Percentiles rank a stretch among this genome's conserved stretches.
These are phyloP conservation scores for Ceyx cyanopectus DNA, from an alignment of 2,113 vertebrate genomes.

Conservation along the genomic window DNA sequence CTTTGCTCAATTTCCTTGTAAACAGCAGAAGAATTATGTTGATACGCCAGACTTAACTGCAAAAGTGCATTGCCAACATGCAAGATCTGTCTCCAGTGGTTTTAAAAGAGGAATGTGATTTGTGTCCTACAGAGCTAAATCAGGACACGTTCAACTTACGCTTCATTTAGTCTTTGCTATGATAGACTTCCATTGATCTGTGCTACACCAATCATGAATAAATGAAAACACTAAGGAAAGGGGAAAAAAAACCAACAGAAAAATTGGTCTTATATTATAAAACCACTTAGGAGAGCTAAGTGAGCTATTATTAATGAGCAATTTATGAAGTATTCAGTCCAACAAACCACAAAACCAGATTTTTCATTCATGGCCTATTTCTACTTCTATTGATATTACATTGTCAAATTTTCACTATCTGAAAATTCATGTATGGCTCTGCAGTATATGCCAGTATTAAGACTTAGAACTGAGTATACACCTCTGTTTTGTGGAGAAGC, in stretches of 20 bases:
- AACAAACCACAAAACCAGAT: not conserved
- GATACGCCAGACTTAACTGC: not conserved
- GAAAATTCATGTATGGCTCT: not conserved
- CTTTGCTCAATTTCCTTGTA: slow-evolving; percentile 60
- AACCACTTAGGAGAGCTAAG: not conserved
- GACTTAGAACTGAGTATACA: not conserved
- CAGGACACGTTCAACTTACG: not conserved
- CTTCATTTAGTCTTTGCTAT: not conserved
- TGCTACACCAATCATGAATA: not conserved
- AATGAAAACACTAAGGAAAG: not conserved
- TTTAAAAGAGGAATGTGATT: slow-evolving; percentile 8
- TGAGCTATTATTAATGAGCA: not conserved
- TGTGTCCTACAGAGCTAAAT: slow-evolving; percentile 18
- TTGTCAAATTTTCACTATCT: not conserved
- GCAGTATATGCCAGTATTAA: not conserved
- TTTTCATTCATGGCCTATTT: not conserved
- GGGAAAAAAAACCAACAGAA: not conserved
- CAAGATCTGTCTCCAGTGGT: not conserved
- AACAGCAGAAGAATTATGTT: slow-evolving; percentile 46
- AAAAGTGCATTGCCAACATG: not conserved
- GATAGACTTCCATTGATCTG: not conserved
- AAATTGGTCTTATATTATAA: not conserved
- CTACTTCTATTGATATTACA: not conserved
- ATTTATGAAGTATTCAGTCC: not conserved
- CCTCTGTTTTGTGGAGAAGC: not conserved